Evolutionary conservation across 37 sponge, comb jelly and placozoan genomes (phyloP).

Genomic region (Ianthella basta): DNA sequence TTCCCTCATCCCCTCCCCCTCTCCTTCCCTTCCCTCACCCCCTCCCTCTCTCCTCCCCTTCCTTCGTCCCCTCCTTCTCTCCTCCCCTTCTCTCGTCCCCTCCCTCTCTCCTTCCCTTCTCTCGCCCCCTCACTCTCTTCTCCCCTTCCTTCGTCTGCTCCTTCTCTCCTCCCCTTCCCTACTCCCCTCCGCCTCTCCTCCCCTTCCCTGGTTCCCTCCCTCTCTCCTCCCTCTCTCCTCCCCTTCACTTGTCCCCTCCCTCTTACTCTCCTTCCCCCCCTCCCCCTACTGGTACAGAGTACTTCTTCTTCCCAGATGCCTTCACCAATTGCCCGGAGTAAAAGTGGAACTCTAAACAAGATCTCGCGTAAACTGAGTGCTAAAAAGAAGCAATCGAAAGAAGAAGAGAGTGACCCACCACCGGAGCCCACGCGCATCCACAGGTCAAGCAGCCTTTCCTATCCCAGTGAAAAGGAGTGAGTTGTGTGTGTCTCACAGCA

Average conservation of each 20-base stretch:
- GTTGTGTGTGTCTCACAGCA: not conserved
- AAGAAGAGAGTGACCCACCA: slow-evolving; percentile 3
- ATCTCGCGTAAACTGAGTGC: not conserved
- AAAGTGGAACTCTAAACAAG: slow-evolving; percentile 5
- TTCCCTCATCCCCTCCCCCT: too few species aligned
- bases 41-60: too few species aligned
- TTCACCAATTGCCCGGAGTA: not conserved
- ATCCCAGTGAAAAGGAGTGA: not conserved
- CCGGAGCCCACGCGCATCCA: not conserved
- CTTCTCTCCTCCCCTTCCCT: not conserved
- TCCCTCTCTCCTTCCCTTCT: not conserved
- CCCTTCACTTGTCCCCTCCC: not conserved
- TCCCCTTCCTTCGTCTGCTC: not conserved
- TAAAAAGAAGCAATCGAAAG: not conserved
- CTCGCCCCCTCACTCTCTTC: not conserved
- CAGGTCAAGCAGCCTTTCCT: slow-evolving; percentile 4
- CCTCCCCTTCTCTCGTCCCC: not conserved
- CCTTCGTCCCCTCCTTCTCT: not conserved
- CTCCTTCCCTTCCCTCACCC: too few species aligned
- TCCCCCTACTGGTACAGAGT: not conserved
- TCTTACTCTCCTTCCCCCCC: not conserved
- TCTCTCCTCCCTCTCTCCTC: not conserved
- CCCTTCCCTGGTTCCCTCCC: not conserved
- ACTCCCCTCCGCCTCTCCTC: slow-evolving; percentile 3
- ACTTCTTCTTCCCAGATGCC: not conserved